Conservation (phyloP, 1,140 invertebrate species). For the Caenorhabditis elegans region WBcel235 BX284606.5:14615501-14616000, state of each 20-base stretch:
- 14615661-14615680: not conserved
- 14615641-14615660: constrained; percentile 36
- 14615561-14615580: not conserved
- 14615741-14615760: not conserved
- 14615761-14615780: not conserved
- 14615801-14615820: not conserved
- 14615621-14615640: constrained; percentile 26
- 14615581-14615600: not conserved
- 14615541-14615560: constrained; percentile 6
- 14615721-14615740: not conserved
- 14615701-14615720: not conserved
- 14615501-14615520: too few relatives aligned
- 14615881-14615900: constrained; percentile 15
- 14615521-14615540: too few relatives aligned
- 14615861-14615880: constrained; percentile 8
- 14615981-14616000: not conserved
- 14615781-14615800: not conserved
- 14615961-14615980: not conserved
- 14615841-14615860: not conserved
- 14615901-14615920: constrained; percentile 34
- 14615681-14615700: not conserved
- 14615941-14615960: not conserved
- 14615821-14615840: too few relatives aligned
- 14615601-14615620: constrained; percentile 9
- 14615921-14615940: not conserved